Evolutionary conservation across 2,888 invertebrate genomes (phyloP).

Genomic region (Chalcosyrphus nemorum): DNA sequence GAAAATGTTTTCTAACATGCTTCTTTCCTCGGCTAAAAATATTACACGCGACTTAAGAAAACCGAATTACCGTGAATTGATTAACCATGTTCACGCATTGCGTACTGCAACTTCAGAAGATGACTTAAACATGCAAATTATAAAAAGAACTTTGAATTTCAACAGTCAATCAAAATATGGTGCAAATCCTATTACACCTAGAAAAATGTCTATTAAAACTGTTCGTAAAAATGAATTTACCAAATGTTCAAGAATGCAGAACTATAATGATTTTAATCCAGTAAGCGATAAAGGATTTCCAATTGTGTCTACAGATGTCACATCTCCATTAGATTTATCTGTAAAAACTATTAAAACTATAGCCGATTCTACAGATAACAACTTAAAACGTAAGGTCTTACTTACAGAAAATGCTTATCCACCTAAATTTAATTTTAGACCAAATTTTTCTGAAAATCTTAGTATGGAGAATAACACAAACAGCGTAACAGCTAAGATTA

Average conservation of each 20-base stretch:
- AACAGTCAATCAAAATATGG: slow-evolving; percentile 53
- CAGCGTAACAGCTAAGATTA: not conserved
- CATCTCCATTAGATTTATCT: slow-evolving; percentile 92
- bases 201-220: not conserved
- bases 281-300: slow-evolving; percentile 35
- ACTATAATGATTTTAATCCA: not conserved
- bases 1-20: not conserved
- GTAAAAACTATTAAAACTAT: slow-evolving; percentile 94
- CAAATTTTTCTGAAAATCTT: slow-evolving; percentile 84
- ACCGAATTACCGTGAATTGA: slow-evolving; percentile 80
- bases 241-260: not conserved
- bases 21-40: not conserved
- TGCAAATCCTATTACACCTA: slow-evolving; percentile 8
- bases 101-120: slow-evolving; percentile 79
- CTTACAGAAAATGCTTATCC: slow-evolving; percentile 80
- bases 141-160: slow-evolving; percentile 80
- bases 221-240: not conserved
- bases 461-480: not conserved
- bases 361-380: slow-evolving; percentile 90
- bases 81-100: slow-evolving; percentile 78
- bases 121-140: slow-evolving; percentile 80
- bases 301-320: not conserved
- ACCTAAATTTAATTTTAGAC: slow-evolving; percentile 91
- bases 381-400: slow-evolving; percentile 34
- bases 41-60: slow-evolving; percentile 72